A percentile compares a stretch with the other conserved stretches of the same genome.
Evolutionary conservation across 1,140 invertebrate genomes (phyloP).

Genomic region (Sitobion miscanthi): DNA sequence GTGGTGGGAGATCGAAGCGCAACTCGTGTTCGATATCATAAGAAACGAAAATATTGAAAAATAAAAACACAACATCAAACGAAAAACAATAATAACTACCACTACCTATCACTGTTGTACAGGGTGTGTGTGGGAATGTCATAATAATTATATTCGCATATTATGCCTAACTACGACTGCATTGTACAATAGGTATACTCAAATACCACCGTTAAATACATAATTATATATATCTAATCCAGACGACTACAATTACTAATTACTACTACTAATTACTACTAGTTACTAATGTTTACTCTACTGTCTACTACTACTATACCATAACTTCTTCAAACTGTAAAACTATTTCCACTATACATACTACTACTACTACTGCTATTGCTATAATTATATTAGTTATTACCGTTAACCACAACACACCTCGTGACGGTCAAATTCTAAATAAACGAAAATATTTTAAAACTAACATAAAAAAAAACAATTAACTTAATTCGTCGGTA

Average conservation of each 20-base stretch:
- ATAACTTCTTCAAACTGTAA: background rate
- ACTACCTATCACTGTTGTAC: background rate
- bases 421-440: background rate
- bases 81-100: background rate
- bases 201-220: background rate
- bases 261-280: background rate
- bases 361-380: background rate
- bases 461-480: background rate
- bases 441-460: background rate
- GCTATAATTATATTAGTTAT: too few relatives aligned
- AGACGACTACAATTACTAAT: background rate
- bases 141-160: background rate
- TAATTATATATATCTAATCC: background rate
- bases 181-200: background rate
- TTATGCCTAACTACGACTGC: background rate
- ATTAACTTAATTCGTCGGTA: background rate
- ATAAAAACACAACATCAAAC: background rate
- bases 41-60: background rate
- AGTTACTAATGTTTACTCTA: background rate
- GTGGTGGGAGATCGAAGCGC: conserved; percentile 23
- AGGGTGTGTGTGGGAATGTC: background rate
- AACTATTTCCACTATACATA: background rate
- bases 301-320: background rate
- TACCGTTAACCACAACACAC: background rate
- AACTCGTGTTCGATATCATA: conserved; percentile 54